Base-by-base conservation (phyloP, 30 jellyfish, hydroid and myxozoan species). In the Hydractinia symbiolongicarpus region DNA sequence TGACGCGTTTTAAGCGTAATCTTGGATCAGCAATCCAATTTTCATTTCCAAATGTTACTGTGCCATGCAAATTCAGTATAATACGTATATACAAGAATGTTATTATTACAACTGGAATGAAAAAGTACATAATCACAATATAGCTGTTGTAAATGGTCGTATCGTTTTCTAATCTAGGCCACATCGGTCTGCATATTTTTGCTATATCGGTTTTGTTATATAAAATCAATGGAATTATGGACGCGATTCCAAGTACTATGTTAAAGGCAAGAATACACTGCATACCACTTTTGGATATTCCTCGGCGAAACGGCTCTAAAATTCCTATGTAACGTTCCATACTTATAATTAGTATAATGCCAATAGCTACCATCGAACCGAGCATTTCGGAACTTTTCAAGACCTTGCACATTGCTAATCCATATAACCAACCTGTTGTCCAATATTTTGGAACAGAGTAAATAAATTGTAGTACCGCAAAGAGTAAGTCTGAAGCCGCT, bases 401-500 rank as follows among this genome's bases (percentile, higher is more conserved):
- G 17, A 64, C 74, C 4, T 64, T 64, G 4, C 74, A 64, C 74
- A 64, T n/a, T 7, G 40, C 19, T 13, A 64, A 64, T 4, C 74
- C 74, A 13, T 64, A 64, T 51, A 64, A 51, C 74, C 74, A 64
- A 0, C 5, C 40, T 44, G 19, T 64, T 9, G 74, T 64, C 74
- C 74, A 64, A 2, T n/a, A 64, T 7, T n/a, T 7, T 9, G 74
- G 74, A 13, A 64, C 4, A 51, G 4, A 44, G 52, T n/a, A n/a
- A 13, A 64, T 64, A 44, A 64, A 13, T 64, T 64, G 4, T 13
- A n/a, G 74, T 6, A 64, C 17, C 1, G 74, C 74, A 64, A 64
- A 64, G 74, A 64, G 40, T 51, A 64, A 64, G 4, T 64, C 74
- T 64, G 40, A 44, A 51, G 74, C 74, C 19, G 74, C 74, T 51